Percentiles rank a stretch among this genome's conserved stretches.
Evolutionary conservation across 2,113 vertebrate genomes (phyloP).

Genomic region (Oophaga pumilio): DNA sequence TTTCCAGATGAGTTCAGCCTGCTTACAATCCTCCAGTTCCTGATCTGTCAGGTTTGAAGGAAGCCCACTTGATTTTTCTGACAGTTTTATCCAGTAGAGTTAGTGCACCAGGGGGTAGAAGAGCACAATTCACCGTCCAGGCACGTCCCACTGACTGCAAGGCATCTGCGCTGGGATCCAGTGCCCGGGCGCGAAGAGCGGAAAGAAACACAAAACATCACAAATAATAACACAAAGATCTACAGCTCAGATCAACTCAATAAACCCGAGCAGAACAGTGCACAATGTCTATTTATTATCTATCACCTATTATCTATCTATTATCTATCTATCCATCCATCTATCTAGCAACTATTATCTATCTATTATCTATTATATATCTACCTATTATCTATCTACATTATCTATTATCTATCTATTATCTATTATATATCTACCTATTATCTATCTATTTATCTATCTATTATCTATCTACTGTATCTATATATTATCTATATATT

Average conservation of each 20-base stretch:
- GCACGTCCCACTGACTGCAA: slow-evolving; percentile 12
- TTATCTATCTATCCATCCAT: neutral
- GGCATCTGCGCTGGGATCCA: neutral
- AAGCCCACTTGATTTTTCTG: slow-evolving; percentile 17
- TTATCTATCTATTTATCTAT: neutral
- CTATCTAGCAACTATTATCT: neutral
- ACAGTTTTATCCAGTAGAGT: slow-evolving; percentile 35
- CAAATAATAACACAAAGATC: neutral
- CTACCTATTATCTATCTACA: neutral
- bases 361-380: neutral
- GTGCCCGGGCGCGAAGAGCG: neutral
- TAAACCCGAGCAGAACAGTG: no score
- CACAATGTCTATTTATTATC: neutral
- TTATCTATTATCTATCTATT: neutral
- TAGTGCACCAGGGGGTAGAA: slow-evolving; percentile 29
- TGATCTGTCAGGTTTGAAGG: slow-evolving; percentile 38
- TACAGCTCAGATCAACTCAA: no score
- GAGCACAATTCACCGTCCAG: neutral
- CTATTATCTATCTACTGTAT: neutral
- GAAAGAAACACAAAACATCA: neutral
- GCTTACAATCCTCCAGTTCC: neutral
- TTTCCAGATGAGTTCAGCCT: slow-evolving; percentile 9
- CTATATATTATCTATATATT: neutral
- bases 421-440: neutral
- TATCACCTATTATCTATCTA: neutral